Conservation (phyloP, 2,888 invertebrate species). For the Dendrolimus houi region DNA sequence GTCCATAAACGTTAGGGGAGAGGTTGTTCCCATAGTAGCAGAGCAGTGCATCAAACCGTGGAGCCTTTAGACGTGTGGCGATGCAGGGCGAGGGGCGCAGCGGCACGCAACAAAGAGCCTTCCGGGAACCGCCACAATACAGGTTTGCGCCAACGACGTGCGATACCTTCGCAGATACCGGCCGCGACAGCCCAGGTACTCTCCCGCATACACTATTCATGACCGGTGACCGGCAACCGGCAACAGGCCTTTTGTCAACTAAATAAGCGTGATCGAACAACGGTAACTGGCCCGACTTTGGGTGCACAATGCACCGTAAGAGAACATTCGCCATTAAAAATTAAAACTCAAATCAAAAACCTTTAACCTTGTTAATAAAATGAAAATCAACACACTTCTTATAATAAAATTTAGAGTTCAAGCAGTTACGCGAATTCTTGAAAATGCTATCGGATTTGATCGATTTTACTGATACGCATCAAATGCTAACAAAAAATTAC, state of each 20-base stretch:
- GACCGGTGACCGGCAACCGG: conserved; percentile 20
- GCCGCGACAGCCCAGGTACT: conserved; percentile 49
- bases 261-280: conserved; percentile 37
- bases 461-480: conserved; percentile 23
- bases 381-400: background rate
- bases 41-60: conserved; percentile 20
- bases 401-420: background rate
- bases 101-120: conserved; percentile 69
- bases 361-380: background rate
- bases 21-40: conserved; percentile 41
- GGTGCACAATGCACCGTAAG: background rate
- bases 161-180: conserved; percentile 73
- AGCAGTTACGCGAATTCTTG: background rate
- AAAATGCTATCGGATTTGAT: background rate
- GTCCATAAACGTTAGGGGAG: conserved; percentile 17
- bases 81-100: conserved; percentile 30
- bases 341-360: background rate
- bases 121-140: conserved; percentile 73
- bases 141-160: conserved; percentile 72
- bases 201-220: conserved; percentile 26
- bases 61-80: conserved; percentile 21
- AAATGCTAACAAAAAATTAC: conserved; percentile 33
- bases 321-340: background rate
- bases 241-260: conserved; percentile 50
- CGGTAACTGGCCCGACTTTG: conserved; percentile 24